A percentile compares a stretch with the other conserved stretches of the same genome.
These are phyloP conservation scores for Serilophus lunatus DNA, from an alignment of 2,113 vertebrate species.

Conservation along the genomic window DNA sequence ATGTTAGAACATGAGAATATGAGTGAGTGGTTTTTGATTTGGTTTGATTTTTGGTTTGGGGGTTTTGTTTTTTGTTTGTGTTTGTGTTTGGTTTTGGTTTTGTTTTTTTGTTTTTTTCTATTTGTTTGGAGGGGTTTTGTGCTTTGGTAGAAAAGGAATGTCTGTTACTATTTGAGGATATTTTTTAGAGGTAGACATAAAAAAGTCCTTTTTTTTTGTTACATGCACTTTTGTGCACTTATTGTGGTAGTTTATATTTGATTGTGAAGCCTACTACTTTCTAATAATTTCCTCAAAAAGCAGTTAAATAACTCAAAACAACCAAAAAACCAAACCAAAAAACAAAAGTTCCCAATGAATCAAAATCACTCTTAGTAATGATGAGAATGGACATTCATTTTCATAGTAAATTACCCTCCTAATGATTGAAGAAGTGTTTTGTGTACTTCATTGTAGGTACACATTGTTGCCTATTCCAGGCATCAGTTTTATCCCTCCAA, in stretches of 20 bases:
- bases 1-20: not conserved
- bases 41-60: not conserved
- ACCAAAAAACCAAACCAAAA: not conserved
- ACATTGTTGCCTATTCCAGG: not conserved
- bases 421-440: not conserved
- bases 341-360: not conserved
- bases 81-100: not conserved
- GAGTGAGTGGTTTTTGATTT: not conserved
- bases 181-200: not conserved
- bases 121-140: too few species aligned
- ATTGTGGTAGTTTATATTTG: not conserved
- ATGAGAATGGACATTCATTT: not conserved
- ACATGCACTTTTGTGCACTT: not conserved
- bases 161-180: accelerated
- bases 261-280: not conserved
- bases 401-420: not conserved
- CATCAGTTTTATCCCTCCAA: not conserved
- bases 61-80: not conserved
- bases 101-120: too few species aligned
- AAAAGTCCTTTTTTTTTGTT: not conserved
- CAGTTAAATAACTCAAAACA: not conserved
- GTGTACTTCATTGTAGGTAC: not conserved
- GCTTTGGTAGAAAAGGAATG: not conserved
- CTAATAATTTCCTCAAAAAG: not conserved
- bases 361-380: not conserved